Evolutionary conservation across 2,888 invertebrate genomes (phyloP).

Genomic region (Craniophora ligustri): DNA sequence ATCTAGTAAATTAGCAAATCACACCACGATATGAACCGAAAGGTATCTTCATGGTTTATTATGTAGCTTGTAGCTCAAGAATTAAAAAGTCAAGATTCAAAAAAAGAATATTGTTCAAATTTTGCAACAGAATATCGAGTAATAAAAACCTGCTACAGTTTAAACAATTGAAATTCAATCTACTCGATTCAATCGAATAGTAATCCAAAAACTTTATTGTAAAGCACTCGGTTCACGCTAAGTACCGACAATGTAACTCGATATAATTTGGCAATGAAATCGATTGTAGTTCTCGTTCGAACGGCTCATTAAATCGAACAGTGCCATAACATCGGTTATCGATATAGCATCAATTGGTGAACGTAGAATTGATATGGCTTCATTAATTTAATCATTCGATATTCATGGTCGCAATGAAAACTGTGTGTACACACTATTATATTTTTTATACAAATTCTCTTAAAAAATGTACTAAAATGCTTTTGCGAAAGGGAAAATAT

Average conservation of each 20-base stretch:
- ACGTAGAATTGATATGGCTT: slow-evolving; percentile 63
- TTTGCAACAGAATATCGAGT: neutral
- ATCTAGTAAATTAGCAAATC: too few relatives aligned
- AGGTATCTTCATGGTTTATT: too few relatives aligned
- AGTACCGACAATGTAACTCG: slow-evolving; percentile 34
- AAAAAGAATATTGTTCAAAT: neutral
- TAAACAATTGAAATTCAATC: slow-evolving; percentile 31
- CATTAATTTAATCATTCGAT: slow-evolving; percentile 54
- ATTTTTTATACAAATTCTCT: too few relatives aligned
- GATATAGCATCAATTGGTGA: slow-evolving; percentile 62
- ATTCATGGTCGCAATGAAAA: slow-evolving; percentile 40
- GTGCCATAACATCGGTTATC: slow-evolving; percentile 60
- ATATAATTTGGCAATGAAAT: slow-evolving; percentile 58
- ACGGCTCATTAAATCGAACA: slow-evolving; percentile 74
- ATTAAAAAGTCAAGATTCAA: too few relatives aligned
- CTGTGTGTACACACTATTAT: neutral
- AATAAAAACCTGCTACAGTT: neutral
- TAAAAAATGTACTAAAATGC: too few relatives aligned
- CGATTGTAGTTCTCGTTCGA: slow-evolving; percentile 66
- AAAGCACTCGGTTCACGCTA: slow-evolving; percentile 22
- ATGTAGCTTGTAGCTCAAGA: too few relatives aligned
- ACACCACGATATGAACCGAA: too few relatives aligned
- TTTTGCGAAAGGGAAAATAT: too few relatives aligned
- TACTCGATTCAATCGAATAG: slow-evolving; percentile 8
- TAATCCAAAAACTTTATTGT: slow-evolving; percentile 9